Percentiles rank a stretch among this genome's conserved stretches.
phyloP scores from a whole-genome alignment of 2,797 vertebrate species.

The Manis pentadactyla region DNA sequence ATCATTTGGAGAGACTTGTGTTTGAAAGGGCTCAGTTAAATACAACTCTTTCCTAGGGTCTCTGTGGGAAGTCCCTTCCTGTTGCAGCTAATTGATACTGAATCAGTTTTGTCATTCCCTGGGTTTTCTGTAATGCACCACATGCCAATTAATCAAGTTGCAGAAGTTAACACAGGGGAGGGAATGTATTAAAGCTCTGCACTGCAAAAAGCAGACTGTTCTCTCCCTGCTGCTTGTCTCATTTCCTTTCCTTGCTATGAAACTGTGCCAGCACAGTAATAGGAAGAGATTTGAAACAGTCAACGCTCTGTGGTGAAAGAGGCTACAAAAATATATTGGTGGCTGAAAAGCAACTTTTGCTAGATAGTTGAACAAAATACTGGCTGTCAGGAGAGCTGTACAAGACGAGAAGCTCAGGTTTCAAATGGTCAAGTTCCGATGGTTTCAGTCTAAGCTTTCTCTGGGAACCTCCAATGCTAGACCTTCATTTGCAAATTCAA shows the following conservation, averaged over 20 bases:
- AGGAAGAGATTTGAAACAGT: background rate
- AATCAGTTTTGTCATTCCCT: conserved; percentile 59
- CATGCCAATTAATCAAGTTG: conserved; percentile 69
- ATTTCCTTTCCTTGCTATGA: conserved; percentile 3
- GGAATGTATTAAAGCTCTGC: background rate
- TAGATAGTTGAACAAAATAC: background rate
- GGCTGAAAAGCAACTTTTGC: background rate
- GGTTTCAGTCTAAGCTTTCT: background rate
- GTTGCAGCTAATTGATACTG: conserved; percentile 69
- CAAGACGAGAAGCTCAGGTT: background rate
- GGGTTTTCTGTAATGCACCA: conserved; percentile 45
- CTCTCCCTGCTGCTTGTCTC: conserved; percentile 49
- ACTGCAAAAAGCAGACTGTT: background rate
- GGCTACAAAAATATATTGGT: background rate
- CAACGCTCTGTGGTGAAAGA: background rate
- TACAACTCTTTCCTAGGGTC: conserved; percentile 21
- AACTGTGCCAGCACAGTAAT: background rate
- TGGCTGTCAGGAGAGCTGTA: background rate
- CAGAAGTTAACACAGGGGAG: conserved; percentile 33
- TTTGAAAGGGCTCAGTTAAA: conserved; percentile 55
- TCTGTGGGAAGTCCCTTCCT: conserved; percentile 62
- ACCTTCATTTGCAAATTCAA: background rate
- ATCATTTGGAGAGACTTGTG: conserved; percentile 36
- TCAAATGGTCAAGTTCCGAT: background rate
- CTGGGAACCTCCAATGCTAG: background rate